Percentiles rank a stretch among this genome's conserved stretches.
Conservation (phyloP, 2,797 vertebrate species). For the Pangasius krempfi region DNA sequence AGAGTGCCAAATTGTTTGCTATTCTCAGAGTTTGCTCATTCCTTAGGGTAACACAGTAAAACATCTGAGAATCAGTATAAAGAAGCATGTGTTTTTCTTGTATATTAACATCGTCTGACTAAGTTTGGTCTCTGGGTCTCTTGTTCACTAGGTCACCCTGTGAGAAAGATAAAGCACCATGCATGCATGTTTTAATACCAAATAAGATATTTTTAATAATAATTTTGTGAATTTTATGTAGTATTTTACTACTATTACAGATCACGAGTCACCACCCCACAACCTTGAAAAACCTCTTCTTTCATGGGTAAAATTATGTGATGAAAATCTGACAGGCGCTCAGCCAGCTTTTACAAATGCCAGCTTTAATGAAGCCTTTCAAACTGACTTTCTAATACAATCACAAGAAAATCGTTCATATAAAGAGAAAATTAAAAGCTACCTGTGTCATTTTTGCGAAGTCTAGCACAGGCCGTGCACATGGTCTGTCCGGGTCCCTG, state of each 20-base stretch:
- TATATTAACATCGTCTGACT: background rate
- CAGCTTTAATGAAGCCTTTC: background rate
- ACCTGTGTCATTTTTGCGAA: slow-evolving; percentile 89
- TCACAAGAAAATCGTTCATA: background rate
- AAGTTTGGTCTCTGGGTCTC: background rate
- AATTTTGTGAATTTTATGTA: background rate
- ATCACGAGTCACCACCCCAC: background rate
- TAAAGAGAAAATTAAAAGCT: background rate
- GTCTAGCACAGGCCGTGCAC: slow-evolving; percentile 83
- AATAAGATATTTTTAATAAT: background rate
- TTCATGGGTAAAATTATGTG: background rate
- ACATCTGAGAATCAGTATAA: background rate
- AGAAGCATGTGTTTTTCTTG: background rate
- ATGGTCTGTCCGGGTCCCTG: slow-evolving; percentile 81
- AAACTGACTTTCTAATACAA: too few relatives aligned
- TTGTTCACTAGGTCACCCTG: background rate
- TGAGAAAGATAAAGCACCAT: background rate
- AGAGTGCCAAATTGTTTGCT: background rate
- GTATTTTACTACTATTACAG: background rate
- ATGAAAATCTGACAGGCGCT: background rate
- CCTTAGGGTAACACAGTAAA: background rate
- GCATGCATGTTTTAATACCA: background rate
- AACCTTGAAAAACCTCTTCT: background rate
- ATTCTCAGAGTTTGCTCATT: background rate
- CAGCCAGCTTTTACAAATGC: background rate